These are phyloP conservation scores for Trypoxylus dichotomus DNA, from an alignment of 1,140 invertebrate genomes.

Conservation along the genomic window DNA sequence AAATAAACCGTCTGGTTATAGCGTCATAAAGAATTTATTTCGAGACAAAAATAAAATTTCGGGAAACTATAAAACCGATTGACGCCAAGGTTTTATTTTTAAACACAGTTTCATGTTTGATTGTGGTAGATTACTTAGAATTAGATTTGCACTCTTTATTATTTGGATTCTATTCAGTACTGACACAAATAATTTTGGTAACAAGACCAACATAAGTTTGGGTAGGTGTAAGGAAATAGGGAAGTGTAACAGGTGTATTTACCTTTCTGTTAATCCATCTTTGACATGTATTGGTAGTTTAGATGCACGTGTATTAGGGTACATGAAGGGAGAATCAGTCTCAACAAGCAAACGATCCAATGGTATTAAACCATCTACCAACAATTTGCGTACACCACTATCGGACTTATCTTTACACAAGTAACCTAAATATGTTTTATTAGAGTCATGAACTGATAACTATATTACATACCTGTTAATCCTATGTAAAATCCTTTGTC, in stretches of 20 bases:
- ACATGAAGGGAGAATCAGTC: conserved; percentile 95
- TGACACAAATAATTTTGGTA: too few species aligned
- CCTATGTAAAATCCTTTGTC: conserved; percentile 86
- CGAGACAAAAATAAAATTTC: background rate
- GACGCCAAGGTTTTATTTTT: background rate
- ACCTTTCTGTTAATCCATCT: conserved; percentile 83
- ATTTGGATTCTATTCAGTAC: too few species aligned
- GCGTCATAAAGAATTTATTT: background rate
- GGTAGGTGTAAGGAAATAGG: conserved; percentile 25
- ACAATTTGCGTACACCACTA: conserved; percentile 79
- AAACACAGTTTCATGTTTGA: background rate
- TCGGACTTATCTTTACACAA: conserved; percentile 94
- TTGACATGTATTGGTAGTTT: conserved; percentile 87
- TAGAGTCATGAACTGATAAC: background rate
- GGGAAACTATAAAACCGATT: background rate
- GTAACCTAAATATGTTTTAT: conserved; percentile 65
- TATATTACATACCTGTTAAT: conserved; percentile 66
- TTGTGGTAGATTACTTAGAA: background rate
- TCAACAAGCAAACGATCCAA: conserved; percentile 85
- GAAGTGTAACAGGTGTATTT: conserved; percentile 44
- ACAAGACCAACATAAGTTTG: background rate
- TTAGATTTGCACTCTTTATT: too few species aligned
- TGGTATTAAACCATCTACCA: conserved; percentile 79
- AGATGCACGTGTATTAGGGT: conserved; percentile 90
- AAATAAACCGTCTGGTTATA: background rate